Base-by-base conservation (phyloP, 2,113 vertebrate genomes). In the Callipepla californica region DNA sequence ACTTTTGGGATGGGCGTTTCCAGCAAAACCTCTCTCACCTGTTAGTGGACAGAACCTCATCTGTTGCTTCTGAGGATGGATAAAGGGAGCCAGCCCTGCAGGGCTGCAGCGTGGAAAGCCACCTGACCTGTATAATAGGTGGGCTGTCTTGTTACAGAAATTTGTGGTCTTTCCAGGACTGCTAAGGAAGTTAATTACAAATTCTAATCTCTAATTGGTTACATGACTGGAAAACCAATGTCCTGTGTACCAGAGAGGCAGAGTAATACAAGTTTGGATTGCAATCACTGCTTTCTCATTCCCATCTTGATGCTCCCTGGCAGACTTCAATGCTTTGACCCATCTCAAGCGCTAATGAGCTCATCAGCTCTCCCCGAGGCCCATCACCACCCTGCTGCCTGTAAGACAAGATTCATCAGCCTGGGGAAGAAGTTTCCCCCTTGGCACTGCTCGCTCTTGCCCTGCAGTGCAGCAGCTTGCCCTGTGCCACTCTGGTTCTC, bases 151-250 rank as follows among this genome's bases (percentile, higher is more conserved):
- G 63, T 91, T 85, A 87, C 62, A 67, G 59, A 70, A 80, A 89
- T 92, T 0, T 55, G 74, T 61, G 59, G 32, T 90, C 84, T 76
- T 92, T 90, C 72, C 77, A 82, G 75, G 87, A 20, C 57, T 66
- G 61, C 38, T 81, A 79, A 91, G 70, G 70, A 94, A 81, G 62
- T 92, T 55, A 89, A 87, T 92, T 90, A 86, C 85, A 93, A 96
- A 72, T 83, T 57, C 42, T 55, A 78, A 21, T 67, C 65, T 68
- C 65, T 91, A 83, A 83, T 80, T 61, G 59, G 44, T 34, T 74
- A 28, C 70, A 5, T 85, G 85, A 70, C 55, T 95, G 85, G 76
- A 78, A 93, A 95, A 48, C 51, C 72, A 82, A 79, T 0, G 13
- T 20, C n/a, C 70, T 42, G 47, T 15, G 53, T 40, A 15, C 40